Conservation (phyloP, 2,888 invertebrate species). For the Temnothorax rugatulus region DNA sequence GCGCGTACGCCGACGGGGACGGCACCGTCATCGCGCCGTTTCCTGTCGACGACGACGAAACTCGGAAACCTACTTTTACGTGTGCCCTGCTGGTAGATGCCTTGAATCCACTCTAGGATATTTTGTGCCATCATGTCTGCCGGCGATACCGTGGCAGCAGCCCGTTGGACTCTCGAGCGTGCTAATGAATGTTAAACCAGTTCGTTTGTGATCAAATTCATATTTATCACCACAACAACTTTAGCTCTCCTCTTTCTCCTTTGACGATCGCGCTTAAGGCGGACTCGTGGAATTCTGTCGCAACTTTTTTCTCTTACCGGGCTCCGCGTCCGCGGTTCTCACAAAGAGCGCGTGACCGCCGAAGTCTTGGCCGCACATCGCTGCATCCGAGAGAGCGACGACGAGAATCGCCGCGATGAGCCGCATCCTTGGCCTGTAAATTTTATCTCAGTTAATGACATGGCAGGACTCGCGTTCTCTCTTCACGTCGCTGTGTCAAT, state of each 20-base stretch:
- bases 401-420: slow-evolving; percentile 61
- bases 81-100: slow-evolving; percentile 89
- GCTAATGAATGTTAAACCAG: slow-evolving; percentile 76
- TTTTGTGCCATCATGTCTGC: slow-evolving; percentile 92
- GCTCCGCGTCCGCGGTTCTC: slow-evolving; percentile 60
- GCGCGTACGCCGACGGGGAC: background rate
- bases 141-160: slow-evolving; percentile 76
- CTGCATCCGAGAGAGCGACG: slow-evolving; percentile 59
- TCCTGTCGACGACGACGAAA: slow-evolving; percentile 43
- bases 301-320: slow-evolving; percentile 65
- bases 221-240: slow-evolving; percentile 2
- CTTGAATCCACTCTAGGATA: slow-evolving; percentile 92
- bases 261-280: background rate
- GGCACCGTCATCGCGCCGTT: slow-evolving; percentile 40
- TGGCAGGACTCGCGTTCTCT: too few relatives aligned
- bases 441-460: slow-evolving; percentile 19
- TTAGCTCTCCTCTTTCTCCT: slow-evolving; percentile 22
- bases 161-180: slow-evolving; percentile 77
- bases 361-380: slow-evolving; percentile 61
- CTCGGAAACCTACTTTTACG: slow-evolving; percentile 86
- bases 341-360: slow-evolving; percentile 71
- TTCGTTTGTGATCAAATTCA: slow-evolving; percentile 51
- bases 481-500: background rate
- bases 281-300: slow-evolving; percentile 33
- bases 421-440: slow-evolving; percentile 63